Evolutionary conservation across 2,888 invertebrate genomes (phyloP), one percentile per base, ranked within the genome.

Genomic region (Ochropleura plecta): DNA sequence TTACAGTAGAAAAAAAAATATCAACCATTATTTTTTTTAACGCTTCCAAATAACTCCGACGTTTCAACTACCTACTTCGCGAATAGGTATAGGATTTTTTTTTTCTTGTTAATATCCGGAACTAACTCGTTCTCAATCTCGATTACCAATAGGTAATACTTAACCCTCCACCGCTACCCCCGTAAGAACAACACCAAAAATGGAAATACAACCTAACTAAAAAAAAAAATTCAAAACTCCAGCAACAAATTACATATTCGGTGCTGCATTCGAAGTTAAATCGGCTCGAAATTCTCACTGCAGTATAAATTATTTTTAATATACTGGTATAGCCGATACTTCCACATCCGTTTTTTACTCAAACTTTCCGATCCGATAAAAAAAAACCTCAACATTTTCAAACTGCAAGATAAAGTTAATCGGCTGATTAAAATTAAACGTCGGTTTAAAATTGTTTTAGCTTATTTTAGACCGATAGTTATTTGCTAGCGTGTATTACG

Each of bases 181-280:
- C 40, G 9, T 14, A 40, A 18, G 7, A 40, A 12, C 16, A 18
- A 14, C 0, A 18, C 16, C 0, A 1, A 18, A 62, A 60, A 48
- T 14, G 30, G 49, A n/a, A 48, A 9, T 10, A 60, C n/a, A 44
- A 44, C 5, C 3, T 9, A 46, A 16, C 0, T 5, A 65, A 30
- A 20, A 55, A 51, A 46, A 12, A 12, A 1, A 59, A 20, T 40
- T 14, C 48, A 4, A 46, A 78, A 68, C 18, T 63, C n/a, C 5
- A 12, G 3, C 6, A 53, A 44, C 69, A 68, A 59, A 69, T 66
- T 53, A 60, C 49, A 78, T 40, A 82, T 82, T 80, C 59, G 49
- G 53, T 8, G 55, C 18, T 40, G 53, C 40, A 69, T 65, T 55
- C n/a, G 5, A 48, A n/a, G 59, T 57, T 63, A 40, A 46, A 77